A percentile compares a stretch with the other conserved stretches of the same genome.
phyloP scores from a whole-genome alignment of 1,140 invertebrate species.

The Sinella curviseta region DNA sequence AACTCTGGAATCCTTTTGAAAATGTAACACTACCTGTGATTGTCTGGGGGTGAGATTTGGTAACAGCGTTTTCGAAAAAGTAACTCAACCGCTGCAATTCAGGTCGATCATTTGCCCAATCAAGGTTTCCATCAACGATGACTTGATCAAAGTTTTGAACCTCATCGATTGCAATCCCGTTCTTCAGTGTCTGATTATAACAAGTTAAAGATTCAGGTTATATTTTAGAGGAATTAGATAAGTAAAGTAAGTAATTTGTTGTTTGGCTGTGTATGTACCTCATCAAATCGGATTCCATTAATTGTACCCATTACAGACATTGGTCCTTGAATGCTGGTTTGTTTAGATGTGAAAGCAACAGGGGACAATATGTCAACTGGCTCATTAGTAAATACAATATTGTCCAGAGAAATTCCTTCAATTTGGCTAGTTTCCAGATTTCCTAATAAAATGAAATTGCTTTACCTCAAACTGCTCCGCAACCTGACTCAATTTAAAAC shows the following conservation, averaged over 20 bases:
- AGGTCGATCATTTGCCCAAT: constrained; percentile 10
- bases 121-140: constrained; percentile 22
- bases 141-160: neutral
- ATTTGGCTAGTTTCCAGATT: neutral
- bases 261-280: constrained; percentile 20
- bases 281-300: constrained; percentile 28
- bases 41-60: constrained; percentile 3
- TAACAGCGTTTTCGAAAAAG: constrained; percentile 29
- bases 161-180: neutral
- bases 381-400: constrained; percentile 18
- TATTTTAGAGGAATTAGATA: no score
- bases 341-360: neutral
- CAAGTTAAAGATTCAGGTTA: no score
- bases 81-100: constrained; percentile 17
- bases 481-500: no score
- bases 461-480: no score
- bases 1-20: neutral
- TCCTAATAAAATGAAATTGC: no score
- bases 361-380: neutral
- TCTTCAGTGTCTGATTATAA: no score
- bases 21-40: constrained; percentile 22
- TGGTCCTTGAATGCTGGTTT: neutral
- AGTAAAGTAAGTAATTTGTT: neutral
- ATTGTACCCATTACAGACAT: neutral
- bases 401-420: neutral